A percentile compares a stretch with the other conserved stretches of the same genome.
Evolutionary conservation across 2,888 invertebrate genomes (phyloP).

Genomic region (Alentia gelatinosa): DNA sequence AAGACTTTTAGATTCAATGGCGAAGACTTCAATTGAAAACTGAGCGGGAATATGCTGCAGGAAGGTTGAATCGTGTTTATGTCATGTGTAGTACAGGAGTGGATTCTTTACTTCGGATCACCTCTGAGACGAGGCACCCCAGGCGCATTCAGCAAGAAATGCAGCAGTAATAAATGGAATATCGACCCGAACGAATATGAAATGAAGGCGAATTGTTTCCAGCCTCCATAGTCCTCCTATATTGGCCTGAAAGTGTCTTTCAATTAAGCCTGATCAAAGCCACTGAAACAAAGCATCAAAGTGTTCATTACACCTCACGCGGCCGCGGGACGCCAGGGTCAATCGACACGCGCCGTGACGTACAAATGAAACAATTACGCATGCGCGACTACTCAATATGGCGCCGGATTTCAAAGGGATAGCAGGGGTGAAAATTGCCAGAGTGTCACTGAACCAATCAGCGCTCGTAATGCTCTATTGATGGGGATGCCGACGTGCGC

Average conservation of each 20-base stretch:
- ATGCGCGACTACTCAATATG: conserved; percentile 43
- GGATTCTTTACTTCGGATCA: no score
- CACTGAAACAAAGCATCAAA: conserved; percentile 48
- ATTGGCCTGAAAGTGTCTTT: conserved; percentile 38
- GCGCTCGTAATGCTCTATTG: conserved; percentile 17
- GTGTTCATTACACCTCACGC: conserved; percentile 39
- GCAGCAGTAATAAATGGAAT: conserved; percentile 18
- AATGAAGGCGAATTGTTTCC: neutral
- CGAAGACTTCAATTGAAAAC: no score
- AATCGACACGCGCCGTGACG: conserved; percentile 33
- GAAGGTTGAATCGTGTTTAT: no score
- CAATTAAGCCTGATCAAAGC: conserved; percentile 41
- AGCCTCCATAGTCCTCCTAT: neutral
- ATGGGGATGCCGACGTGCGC: conserved; percentile 26
- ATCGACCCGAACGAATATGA: neutral
- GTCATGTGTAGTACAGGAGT: no score
- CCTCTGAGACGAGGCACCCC: no score
- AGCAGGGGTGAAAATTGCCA: neutral
- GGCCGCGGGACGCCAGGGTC: conserved; percentile 23
- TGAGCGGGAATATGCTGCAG: no score
- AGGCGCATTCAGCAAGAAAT: no score
- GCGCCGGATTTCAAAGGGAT: conserved; percentile 52
- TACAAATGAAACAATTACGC: conserved; percentile 54
- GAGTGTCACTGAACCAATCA: conserved; percentile 22
- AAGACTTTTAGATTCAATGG: no score